Percentiles rank a stretch among this genome's conserved stretches.
phyloP scores from a whole-genome alignment of 2,797 vertebrate genomes.

The Garrulus glandarius region DNA sequence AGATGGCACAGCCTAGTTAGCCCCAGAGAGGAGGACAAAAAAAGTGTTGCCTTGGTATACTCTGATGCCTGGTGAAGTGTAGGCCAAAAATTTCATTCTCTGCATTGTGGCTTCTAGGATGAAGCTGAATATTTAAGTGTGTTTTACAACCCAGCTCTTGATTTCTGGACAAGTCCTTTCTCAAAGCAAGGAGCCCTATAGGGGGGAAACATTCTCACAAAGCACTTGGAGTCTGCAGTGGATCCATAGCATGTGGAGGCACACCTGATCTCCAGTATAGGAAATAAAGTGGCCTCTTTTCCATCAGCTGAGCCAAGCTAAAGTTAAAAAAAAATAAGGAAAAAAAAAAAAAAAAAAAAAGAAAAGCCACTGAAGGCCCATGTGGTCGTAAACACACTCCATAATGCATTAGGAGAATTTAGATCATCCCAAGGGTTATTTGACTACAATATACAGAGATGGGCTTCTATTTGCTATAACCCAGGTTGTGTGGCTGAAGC shows the following conservation, averaged over 20 bases:
- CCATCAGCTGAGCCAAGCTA: neutral
- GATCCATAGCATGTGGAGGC: neutral
- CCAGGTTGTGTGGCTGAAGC: neutral
- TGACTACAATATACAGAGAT: neutral
- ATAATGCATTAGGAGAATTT: neutral
- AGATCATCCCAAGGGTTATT: neutral
- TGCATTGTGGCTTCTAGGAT: neutral
- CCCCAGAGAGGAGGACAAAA: neutral
- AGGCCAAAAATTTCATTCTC: neutral
- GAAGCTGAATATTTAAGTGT: neutral
- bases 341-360: neutral
- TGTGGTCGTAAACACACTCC: accelerated
- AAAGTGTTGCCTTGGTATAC: neutral
- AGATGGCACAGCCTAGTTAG: neutral
- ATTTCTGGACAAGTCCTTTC: neutral
- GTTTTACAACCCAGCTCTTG: neutral
- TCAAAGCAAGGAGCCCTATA: neutral
- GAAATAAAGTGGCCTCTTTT: neutral
- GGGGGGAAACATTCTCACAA: neutral
- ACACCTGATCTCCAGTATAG: neutral
- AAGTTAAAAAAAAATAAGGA: neutral
- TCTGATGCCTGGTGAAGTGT: neutral
- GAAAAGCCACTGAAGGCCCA: neutral
- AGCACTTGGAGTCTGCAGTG: neutral
- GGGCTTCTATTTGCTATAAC: neutral